A percentile compares a stretch with the other conserved stretches of the same genome.
These are phyloP conservation scores for Rhaphigaster nebulosa DNA, from an alignment of 2,888 invertebrate species.

Conservation along the genomic window DNA sequence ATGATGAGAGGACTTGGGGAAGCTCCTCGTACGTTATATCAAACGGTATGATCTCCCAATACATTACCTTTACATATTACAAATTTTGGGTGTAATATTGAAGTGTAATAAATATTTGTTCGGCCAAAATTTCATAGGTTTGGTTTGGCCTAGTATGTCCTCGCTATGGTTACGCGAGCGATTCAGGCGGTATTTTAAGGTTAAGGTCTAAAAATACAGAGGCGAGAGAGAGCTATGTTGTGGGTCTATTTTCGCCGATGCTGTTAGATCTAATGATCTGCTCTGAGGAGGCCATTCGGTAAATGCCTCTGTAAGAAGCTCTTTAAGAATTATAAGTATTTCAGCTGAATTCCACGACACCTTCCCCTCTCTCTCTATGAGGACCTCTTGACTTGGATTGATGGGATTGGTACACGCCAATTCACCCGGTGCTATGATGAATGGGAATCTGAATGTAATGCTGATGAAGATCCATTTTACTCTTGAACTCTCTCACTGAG, in stretches of 20 bases:
- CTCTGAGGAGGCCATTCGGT: neutral
- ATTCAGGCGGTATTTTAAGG: neutral
- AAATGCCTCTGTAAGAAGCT: neutral
- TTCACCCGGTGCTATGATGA: neutral
- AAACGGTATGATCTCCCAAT: no score
- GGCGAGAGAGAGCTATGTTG: neutral
- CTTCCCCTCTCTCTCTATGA: no score
- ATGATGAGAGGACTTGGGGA: no score
- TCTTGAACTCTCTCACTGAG: slow-evolving; percentile 7
- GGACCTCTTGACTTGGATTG: no score
- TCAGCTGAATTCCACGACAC: neutral
- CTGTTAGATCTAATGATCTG: neutral
- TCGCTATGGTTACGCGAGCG: neutral
- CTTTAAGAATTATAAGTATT: neutral
- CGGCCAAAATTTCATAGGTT: no score
- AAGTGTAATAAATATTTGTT: no score
- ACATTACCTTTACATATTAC: no score
- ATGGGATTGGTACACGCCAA: no score
- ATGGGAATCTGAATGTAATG: neutral
- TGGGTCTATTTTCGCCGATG: neutral
- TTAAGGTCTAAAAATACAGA: neutral
- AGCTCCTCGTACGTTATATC: no score
- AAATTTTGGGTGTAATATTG: no score
- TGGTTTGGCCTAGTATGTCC: neutral
- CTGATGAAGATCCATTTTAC: neutral